Conservation (phyloP, 2,888 invertebrate species). For the Cryptocephalus moraei region DNA sequence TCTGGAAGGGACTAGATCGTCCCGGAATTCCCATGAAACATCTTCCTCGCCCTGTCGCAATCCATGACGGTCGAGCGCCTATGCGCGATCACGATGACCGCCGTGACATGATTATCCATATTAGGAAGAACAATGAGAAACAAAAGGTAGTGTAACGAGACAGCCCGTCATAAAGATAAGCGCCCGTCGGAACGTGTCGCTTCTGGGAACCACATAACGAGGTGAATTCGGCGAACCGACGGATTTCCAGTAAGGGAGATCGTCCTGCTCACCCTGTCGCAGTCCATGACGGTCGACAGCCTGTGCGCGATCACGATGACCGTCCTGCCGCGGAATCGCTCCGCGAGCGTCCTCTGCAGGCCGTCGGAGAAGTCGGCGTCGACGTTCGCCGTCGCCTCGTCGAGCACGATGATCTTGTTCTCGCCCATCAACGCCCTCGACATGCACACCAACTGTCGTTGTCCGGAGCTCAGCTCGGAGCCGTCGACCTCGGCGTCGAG, state of each 20-base stretch:
- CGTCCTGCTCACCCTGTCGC: slow-evolving; percentile 33
- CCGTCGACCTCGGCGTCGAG: slow-evolving; percentile 60
- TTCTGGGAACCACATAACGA: no score
- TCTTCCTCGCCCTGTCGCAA: slow-evolving; percentile 39
- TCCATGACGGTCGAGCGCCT: slow-evolving; percentile 44
- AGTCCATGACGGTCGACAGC: slow-evolving; percentile 44
- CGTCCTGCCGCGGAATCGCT: slow-evolving; percentile 40
- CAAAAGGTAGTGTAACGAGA: no score
- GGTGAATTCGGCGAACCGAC: no score
- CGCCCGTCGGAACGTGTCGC: no score
- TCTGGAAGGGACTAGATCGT: no score
- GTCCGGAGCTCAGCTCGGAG: slow-evolving; percentile 38
- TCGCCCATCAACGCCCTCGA: slow-evolving; percentile 41
- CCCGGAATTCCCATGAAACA: no score
- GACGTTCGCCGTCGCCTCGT: slow-evolving; percentile 47
- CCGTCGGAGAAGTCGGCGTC: slow-evolving; percentile 40
- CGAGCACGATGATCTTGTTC: slow-evolving; percentile 41
- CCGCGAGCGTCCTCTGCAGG: slow-evolving; percentile 42
- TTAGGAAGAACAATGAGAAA: no score
- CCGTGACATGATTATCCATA: no score
- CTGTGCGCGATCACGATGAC: slow-evolving; percentile 39
- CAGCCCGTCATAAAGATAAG: no score
- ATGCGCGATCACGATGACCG: slow-evolving; percentile 37
- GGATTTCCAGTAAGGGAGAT: no score
- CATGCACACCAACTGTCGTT: slow-evolving; percentile 44